phyloP scores from a whole-genome alignment of 2,113 vertebrate species.

The Carassius carassius region DNA sequence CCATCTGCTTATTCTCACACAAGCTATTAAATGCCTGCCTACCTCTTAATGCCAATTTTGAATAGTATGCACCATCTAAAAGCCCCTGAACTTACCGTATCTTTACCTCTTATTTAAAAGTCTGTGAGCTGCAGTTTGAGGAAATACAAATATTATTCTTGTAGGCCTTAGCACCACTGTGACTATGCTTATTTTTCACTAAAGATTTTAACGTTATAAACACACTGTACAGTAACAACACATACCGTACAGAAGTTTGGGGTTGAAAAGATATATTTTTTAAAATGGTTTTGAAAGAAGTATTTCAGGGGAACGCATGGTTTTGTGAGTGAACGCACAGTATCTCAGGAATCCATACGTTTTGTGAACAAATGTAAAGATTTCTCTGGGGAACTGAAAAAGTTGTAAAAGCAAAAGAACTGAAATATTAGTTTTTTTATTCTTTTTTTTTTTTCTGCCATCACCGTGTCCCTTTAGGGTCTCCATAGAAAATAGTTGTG shows the following conservation, averaged over 20 bases:
- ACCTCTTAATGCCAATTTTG: conserved; percentile 63
- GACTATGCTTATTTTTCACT: neutral
- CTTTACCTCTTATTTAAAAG: neutral
- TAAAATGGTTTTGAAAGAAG: neutral
- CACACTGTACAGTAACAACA: neutral
- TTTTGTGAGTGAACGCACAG: neutral
- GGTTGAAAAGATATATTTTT: neutral
- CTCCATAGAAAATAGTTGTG: too few relatives aligned
- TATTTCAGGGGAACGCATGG: too few relatives aligned
- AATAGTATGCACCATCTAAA: neutral
- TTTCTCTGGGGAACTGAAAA: too few relatives aligned
- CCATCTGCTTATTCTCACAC: conserved; percentile 61
- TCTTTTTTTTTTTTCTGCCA: too few relatives aligned
- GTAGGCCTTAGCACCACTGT: neutral
- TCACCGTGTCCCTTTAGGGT: too few relatives aligned
- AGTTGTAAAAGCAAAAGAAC: too few relatives aligned
- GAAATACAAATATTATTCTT: neutral
- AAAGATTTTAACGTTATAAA: neutral
- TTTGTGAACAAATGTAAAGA: neutral
- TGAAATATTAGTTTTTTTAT: too few relatives aligned
- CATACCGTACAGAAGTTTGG: neutral
- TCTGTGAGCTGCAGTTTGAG: neutral
- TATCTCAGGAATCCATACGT: neutral
- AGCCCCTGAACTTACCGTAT: conserved; percentile 1
- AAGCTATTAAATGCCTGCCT: conserved; percentile 73